phyloP scores from a whole-genome alignment of 2,113 vertebrate species.

The Corythornis cristatus region DNA sequence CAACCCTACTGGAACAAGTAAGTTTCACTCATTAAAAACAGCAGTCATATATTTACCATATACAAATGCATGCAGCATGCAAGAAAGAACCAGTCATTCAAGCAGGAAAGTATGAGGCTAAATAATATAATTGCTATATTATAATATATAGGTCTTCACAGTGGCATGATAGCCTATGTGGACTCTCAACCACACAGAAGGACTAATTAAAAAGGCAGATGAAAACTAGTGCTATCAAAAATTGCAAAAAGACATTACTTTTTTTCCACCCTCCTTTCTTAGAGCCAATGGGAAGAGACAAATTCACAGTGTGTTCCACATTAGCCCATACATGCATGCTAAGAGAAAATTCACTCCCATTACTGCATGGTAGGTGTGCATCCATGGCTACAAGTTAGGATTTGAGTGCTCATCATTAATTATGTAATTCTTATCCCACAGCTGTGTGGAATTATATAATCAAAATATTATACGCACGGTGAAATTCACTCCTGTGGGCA shows the following conservation, averaged over 20 bases:
- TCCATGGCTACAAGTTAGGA: not conserved
- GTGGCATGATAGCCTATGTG: constrained; percentile 1
- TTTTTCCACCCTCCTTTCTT: not conserved
- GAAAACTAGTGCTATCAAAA: constrained; percentile 1
- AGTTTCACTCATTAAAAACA: not conserved
- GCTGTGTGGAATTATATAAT: not conserved
- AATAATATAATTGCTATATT: constrained; percentile 41
- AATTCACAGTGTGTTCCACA: constrained; percentile 26
- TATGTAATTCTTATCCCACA: not conserved
- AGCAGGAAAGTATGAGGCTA: not conserved
- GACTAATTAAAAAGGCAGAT: constrained; percentile 54
- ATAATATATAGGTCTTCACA: constrained; percentile 18
- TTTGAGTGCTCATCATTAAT: not conserved
- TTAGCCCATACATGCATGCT: constrained; percentile 30
- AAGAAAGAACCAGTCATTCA: not conserved
- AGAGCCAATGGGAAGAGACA: not conserved
- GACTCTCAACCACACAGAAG: constrained; percentile 24
- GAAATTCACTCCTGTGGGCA: not conserved
- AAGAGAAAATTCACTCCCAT: constrained; percentile 44
- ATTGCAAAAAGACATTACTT: not conserved
- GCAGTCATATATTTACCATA: not conserved
- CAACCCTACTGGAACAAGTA: not conserved
- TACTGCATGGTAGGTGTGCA: not conserved
- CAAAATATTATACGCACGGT: not conserved
- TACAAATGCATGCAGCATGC: not conserved